Conservation (phyloP, 2,888 invertebrate genomes). For the Conus canariensis region DNA sequence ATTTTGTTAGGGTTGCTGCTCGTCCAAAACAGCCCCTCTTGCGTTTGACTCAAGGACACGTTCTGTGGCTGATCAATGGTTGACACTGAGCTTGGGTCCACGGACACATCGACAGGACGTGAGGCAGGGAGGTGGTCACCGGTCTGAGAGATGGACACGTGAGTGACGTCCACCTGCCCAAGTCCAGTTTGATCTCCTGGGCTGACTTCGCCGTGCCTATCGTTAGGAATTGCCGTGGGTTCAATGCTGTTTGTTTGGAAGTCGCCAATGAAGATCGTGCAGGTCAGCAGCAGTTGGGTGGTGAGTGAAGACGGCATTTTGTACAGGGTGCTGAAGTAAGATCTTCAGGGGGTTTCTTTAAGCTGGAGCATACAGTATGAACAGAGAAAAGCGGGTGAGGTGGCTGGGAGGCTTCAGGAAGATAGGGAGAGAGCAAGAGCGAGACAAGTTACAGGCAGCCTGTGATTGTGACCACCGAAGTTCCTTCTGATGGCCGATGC, state of each 20-base stretch:
- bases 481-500: too few relatives aligned
- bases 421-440: too few relatives aligned
- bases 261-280: neutral
- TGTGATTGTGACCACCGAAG: too few relatives aligned
- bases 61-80: neutral
- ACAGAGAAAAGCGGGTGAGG: too few relatives aligned
- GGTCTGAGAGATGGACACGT: neutral
- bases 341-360: too few relatives aligned
- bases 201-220: neutral
- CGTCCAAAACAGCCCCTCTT: neutral
- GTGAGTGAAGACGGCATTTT: neutral
- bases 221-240: too few relatives aligned
- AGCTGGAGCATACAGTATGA: too few relatives aligned
- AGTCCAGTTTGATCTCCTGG: neutral
- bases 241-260: too few relatives aligned
- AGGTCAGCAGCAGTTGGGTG: neutral
- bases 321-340: neutral
- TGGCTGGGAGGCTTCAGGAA: too few relatives aligned
- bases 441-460: too few relatives aligned
- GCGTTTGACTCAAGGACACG: neutral
- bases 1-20: neutral
- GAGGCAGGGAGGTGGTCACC: neutral
- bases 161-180: neutral
- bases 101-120: neutral
- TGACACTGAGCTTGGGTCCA: neutral